A percentile compares a stretch with the other conserved stretches of the same genome.
These are phyloP conservation scores for Mus pahari DNA, from an alignment of 2,113 vertebrate genomes.

Conservation along the genomic window DNA sequence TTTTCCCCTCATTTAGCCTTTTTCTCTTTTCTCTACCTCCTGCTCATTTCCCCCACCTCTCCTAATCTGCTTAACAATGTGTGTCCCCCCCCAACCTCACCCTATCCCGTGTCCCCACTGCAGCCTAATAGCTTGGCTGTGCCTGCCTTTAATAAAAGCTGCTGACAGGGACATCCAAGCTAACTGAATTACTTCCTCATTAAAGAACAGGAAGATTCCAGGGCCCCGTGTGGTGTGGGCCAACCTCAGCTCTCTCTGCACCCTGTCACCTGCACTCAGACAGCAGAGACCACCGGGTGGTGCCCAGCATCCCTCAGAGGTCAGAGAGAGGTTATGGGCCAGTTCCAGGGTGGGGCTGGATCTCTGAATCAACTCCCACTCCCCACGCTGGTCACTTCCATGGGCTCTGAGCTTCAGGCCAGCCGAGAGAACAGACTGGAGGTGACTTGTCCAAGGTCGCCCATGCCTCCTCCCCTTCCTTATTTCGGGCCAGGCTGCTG, in stretches of 20 bases:
- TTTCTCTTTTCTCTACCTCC: slow-evolving; percentile 28
- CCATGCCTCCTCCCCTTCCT: neutral
- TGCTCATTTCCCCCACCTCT: neutral
- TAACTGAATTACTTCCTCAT: slow-evolving; percentile 51
- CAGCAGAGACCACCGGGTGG: neutral
- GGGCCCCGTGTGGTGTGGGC: neutral
- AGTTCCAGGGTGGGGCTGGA: neutral
- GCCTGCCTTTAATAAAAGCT: slow-evolving; percentile 43
- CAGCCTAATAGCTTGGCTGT: accelerated
- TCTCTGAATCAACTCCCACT: neutral
- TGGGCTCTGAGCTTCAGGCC: no score
- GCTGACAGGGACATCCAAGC: slow-evolving; percentile 6
- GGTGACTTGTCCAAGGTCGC: neutral
- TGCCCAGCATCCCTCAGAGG: neutral
- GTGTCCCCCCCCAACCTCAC: neutral
- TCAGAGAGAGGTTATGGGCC: neutral
- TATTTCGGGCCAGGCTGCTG: neutral
- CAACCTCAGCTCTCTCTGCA: neutral
- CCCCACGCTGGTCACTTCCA: no score
- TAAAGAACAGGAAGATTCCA: neutral
- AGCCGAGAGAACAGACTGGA: neutral
- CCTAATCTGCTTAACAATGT: slow-evolving; percentile 71
- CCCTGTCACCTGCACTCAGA: neutral
- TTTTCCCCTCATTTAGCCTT: slow-evolving; percentile 25
- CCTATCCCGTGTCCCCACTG: neutral